Conservation (phyloP, 2,113 vertebrate species). For the Petrocephalus microphthalmus region DNA sequence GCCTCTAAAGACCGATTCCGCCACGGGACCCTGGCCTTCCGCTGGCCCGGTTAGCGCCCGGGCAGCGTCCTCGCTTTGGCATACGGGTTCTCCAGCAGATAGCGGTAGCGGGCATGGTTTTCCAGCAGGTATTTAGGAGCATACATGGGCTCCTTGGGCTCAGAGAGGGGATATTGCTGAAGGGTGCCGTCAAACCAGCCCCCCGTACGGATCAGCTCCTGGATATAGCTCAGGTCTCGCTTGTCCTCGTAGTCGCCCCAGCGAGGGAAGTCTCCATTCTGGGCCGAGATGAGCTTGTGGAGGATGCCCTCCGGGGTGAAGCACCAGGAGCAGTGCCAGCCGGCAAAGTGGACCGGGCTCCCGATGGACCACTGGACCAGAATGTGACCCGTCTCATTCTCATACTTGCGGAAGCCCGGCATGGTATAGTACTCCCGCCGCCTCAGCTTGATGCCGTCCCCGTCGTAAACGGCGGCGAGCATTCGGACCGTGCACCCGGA, state of each 20-base stretch:
- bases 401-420: conserved; percentile 72
- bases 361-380: conserved; percentile 77
- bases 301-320: conserved; percentile 79
- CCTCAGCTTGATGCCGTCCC: conserved; percentile 72
- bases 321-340: conserved; percentile 89
- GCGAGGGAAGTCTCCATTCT: conserved; percentile 83
- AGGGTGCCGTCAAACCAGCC: conserved; percentile 81
- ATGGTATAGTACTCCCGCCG: conserved; percentile 76
- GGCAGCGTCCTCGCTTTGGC: neutral
- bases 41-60: neutral
- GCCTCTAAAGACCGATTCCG: too few species aligned
- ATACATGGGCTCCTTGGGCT: conserved; percentile 79
- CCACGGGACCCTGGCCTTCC: too few species aligned
- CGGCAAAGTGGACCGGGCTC: conserved; percentile 77
- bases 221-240: conserved; percentile 74
- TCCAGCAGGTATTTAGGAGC: conserved; percentile 75
- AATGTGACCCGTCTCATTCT: conserved; percentile 72
- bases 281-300: conserved; percentile 76
- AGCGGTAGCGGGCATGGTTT: conserved; percentile 65
- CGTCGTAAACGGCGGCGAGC: conserved; percentile 69
- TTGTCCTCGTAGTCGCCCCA: conserved; percentile 84
- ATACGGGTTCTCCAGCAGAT: conserved; percentile 78
- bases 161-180: conserved; percentile 66
- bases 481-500: conserved; percentile 77
- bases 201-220: conserved; percentile 71